Evolutionary conservation across 1,140 invertebrate species (phyloP), one percentile per base, ranked within the genome.

Genomic region (Dysdera silvatica): DNA sequence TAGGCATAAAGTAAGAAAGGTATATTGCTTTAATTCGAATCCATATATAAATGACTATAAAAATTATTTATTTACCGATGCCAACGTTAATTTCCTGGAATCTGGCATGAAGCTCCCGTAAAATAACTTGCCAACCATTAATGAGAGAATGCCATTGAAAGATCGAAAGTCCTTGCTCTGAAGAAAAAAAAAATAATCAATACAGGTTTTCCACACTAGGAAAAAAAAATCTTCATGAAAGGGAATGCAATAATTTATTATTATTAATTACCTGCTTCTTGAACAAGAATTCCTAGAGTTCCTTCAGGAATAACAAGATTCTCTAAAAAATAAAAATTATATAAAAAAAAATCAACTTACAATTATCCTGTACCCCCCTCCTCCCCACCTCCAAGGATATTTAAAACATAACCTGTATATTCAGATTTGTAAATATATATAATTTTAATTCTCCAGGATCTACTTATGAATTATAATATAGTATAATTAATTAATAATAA

Each of bases 121-220:
- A 54, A 35, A 58, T 61, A 10, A 66, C 52, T 16, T 66, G 65
- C 65, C 65, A 66, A 41, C 65, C 58, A 61, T 66, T 66, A 23
- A 66, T 18, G 20, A 18, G 14, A 14, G 40, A 26, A 37, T 52
- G 35, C 65, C 65, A 66, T 20, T 57, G 65, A 43, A 66, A 52
- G 10, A 66, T 14, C 33, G 63, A 56, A 12, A 24, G 16, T 8
- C 41, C 32, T 26, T 61, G 45, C 31, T 58, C 59, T 5, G 20
- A 12, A 18, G 20, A 49, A 41, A 41, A 5, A 41, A 41, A 18
- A n/a, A n/a, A n/a, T n/a, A n/a, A n/a, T n/a, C n/a, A n/a, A n/a
- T n/a, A n/a, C n/a, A n/a, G n/a, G n/a, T n/a, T n/a, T 18, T 41
- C 40, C 23, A 12, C 10, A 37, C n/a, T 37, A 37, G n/a, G 2